A percentile compares a stretch with the other conserved stretches of the same genome.
Evolutionary conservation across 2,888 invertebrate genomes (phyloP).

Genomic region (Phalera bucephala): DNA sequence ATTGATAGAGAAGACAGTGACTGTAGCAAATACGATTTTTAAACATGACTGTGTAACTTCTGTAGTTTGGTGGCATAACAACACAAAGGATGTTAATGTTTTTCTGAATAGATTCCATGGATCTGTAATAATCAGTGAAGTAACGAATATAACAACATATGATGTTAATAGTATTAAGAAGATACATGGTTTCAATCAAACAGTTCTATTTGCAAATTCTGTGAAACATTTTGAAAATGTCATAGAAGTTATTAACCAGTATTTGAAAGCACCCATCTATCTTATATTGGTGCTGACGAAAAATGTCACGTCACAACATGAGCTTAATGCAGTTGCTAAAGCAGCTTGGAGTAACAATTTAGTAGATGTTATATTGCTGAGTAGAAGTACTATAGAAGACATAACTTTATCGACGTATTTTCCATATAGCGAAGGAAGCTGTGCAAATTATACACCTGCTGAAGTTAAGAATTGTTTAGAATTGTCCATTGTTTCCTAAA

Average conservation of each 20-base stretch:
- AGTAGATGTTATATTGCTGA: slow-evolving; percentile 23
- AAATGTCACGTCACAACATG: slow-evolving; percentile 11
- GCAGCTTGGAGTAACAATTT: slow-evolving; percentile 40
- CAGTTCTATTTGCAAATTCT: slow-evolving; percentile 41
- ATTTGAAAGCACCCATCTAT: slow-evolving; percentile 34
- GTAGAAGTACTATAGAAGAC: slow-evolving; percentile 18
- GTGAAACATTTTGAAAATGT: slow-evolving; percentile 41
- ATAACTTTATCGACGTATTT: slow-evolving; percentile 45
- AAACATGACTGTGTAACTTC: slow-evolving; percentile 30
- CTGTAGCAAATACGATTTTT: slow-evolving; percentile 41
- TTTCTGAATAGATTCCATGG: slow-evolving; percentile 41
- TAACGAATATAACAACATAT: slow-evolving; percentile 13
- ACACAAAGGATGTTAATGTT: slow-evolving; percentile 24
- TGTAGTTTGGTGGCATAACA: slow-evolving; percentile 38
- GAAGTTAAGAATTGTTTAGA: slow-evolving; percentile 32
- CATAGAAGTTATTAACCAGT: slow-evolving; percentile 30
- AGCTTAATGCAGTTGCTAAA: slow-evolving; percentile 33
- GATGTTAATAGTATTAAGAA: background rate
- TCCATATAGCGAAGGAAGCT: slow-evolving; percentile 44
- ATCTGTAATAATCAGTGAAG: slow-evolving; percentile 28
- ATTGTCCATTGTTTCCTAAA: slow-evolving; percentile 33
- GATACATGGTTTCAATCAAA: slow-evolving; percentile 35
- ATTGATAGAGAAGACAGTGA: slow-evolving; percentile 34
- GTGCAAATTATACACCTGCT: slow-evolving; percentile 43
- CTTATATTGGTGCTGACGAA: slow-evolving; percentile 42